These are phyloP conservation scores for Timandra comae DNA, from an alignment of 2,888 invertebrate genomes.

Conservation along the genomic window DNA sequence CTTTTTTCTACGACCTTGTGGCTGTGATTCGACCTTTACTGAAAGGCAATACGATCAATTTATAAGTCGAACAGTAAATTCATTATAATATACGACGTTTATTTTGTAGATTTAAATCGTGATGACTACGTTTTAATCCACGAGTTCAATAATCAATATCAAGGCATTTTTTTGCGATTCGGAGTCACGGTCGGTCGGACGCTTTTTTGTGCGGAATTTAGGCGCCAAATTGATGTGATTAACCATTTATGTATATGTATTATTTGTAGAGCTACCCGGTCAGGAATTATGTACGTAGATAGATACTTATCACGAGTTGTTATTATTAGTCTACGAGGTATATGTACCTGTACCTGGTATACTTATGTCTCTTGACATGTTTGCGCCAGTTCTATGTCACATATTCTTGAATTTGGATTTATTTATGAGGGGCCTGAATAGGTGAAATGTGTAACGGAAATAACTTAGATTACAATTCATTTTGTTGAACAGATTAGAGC, in stretches of 20 bases:
- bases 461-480: no score
- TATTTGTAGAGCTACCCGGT: background rate
- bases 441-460: conserved; percentile 38
- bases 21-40: conserved; percentile 37
- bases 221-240: conserved; percentile 60
- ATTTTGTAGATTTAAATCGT: background rate
- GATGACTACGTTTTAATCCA: conserved; percentile 7
- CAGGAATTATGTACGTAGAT: background rate
- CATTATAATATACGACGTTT: conserved; percentile 14
- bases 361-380: conserved; percentile 31
- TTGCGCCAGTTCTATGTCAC: conserved; percentile 25
- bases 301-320: conserved; percentile 8
- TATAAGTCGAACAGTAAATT: conserved; percentile 16
- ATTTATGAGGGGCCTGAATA: conserved; percentile 52
- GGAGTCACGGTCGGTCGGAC: conserved; percentile 68
- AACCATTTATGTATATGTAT: conserved; percentile 30
- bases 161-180: conserved; percentile 37
- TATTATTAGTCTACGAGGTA: conserved; percentile 22
- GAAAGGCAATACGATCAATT: conserved; percentile 29
- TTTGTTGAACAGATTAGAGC: no score
- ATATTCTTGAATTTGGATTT: conserved; percentile 40
- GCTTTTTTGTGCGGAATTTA: conserved; percentile 68
- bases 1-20: no score
- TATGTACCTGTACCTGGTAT: conserved; percentile 22
- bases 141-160: conserved; percentile 29